Evolutionary conservation across 2,113 vertebrate genomes (phyloP), one percentile per base, ranked within the genome.

Genomic region (Cervus canadensis): DNA sequence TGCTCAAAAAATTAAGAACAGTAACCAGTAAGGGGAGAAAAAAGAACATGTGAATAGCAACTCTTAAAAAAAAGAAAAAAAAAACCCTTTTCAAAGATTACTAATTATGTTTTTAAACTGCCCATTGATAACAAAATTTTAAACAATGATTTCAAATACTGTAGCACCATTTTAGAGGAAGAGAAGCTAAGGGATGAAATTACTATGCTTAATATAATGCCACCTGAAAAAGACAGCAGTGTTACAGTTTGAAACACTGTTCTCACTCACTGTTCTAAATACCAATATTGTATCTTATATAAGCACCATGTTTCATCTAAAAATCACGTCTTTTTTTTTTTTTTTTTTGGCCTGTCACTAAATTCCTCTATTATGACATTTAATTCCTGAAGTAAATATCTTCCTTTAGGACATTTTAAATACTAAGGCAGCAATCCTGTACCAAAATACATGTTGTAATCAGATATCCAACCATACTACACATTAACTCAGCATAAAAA

Each of bases 311-410:
- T 59, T 96, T 98, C 40, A 97, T 25, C 86, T 82, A 40, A 96
- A 97, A 93, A 85, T 86, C 87, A 76, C 40, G 15, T 17, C 57
- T 54, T 76, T 59, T 82, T 87, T 79, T 57, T 87, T 79, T 57
- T 43, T 64, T 57, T 84, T 93, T 60, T 11, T 30, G 6, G 30
- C 36, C 59, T 97, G 89, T 95, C 96, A 94, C 87, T 94, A 92
- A 97, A 98, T 95, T 94, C 67, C 74, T 96, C 78, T 96, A 82
- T 94, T 96, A 90, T 87, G 95, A 95, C 33, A 95, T 98, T 97
- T 94, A 98, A 98, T 78, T 96, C 94, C 97, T 96, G 83, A 98
- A 98, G 78, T 97, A 97, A 97, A 59, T 94, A 95, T 96, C 96
- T 93, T 95, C 84, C 96, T 85, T 97, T 91, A 95, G 91, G 97